phyloP scores from a whole-genome alignment of 2,797 vertebrate genomes.

The Heteromormyrus szaboi region DNA sequence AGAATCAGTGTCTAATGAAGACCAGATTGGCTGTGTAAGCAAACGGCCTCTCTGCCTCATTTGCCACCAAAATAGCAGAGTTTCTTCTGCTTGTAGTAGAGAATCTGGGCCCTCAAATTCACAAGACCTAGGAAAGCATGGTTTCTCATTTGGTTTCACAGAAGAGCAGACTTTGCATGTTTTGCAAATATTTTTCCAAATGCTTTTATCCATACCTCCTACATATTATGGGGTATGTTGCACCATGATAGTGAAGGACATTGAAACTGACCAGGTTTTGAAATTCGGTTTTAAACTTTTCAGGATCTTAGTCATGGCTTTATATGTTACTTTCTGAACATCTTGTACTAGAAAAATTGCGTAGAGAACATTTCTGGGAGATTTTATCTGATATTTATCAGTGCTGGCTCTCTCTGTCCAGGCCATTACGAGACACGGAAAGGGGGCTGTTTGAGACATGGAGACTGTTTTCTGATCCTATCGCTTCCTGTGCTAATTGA shows the following conservation, averaged over 20 bases:
- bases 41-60: not conserved
- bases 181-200: not conserved
- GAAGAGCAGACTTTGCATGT: not conserved
- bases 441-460: constrained; percentile 46
- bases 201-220: not conserved
- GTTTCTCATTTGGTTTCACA: not conserved
- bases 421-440: constrained; percentile 51
- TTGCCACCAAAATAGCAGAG: not conserved
- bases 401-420: constrained; percentile 37
- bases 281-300: too few species aligned
- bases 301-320: not conserved
- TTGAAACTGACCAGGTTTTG: too few species aligned
- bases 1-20: not conserved
- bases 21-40: not conserved
- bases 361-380: constrained; percentile 25
- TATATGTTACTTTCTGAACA: not conserved
- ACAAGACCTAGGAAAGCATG: not conserved
- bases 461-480: constrained; percentile 51
- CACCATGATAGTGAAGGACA: not conserved
- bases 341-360: not conserved
- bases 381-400: constrained; percentile 36
- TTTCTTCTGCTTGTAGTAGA: constrained; percentile 32
- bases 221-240: not conserved
- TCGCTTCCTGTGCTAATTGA: constrained; percentile 61
- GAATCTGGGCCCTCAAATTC: constrained; percentile 23